A percentile compares a stretch with the other conserved stretches of the same genome.
These are phyloP conservation scores for Diaphora mendica DNA, from an alignment of 2,888 invertebrate genomes.

Conservation along the genomic window DNA sequence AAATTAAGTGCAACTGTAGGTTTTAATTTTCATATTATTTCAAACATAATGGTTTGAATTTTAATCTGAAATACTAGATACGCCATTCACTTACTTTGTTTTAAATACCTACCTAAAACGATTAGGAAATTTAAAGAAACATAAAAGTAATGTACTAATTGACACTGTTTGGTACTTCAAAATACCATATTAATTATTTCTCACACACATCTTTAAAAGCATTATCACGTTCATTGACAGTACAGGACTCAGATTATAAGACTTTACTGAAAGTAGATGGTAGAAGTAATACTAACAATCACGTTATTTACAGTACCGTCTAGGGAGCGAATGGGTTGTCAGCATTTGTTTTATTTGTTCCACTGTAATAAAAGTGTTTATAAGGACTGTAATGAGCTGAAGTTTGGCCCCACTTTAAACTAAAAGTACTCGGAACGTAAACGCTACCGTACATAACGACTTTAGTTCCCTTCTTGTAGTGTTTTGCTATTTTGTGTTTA, in stretches of 20 bases:
- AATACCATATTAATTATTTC: neutral
- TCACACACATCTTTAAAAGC: neutral
- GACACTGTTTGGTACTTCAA: neutral
- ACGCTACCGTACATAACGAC: constrained; percentile 25
- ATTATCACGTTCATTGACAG: neutral
- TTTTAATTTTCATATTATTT: no score
- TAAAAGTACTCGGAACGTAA: constrained; percentile 34
- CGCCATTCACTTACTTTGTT: no score
- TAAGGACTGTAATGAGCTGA: constrained; percentile 51
- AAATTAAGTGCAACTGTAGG: no score
- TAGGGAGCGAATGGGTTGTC: constrained; percentile 51
- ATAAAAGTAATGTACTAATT: no score
- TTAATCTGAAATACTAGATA: no score
- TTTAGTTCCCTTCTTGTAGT: constrained; percentile 23
- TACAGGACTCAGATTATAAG: neutral
- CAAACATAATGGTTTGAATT: no score
- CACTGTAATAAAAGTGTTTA: constrained; percentile 48
- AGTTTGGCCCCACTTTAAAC: constrained; percentile 26
- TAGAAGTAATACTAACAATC: constrained; percentile 28
- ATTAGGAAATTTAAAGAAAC: no score
- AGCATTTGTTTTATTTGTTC: constrained; percentile 53
- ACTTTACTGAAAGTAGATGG: neutral
- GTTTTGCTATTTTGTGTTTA: neutral
- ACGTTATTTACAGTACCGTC: constrained; percentile 50
- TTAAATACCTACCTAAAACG: no score